Evolutionary conservation across 2,888 invertebrate species (phyloP), one percentile per base, ranked within the genome.

Genomic region (Chaitophorus viminalis): DNA sequence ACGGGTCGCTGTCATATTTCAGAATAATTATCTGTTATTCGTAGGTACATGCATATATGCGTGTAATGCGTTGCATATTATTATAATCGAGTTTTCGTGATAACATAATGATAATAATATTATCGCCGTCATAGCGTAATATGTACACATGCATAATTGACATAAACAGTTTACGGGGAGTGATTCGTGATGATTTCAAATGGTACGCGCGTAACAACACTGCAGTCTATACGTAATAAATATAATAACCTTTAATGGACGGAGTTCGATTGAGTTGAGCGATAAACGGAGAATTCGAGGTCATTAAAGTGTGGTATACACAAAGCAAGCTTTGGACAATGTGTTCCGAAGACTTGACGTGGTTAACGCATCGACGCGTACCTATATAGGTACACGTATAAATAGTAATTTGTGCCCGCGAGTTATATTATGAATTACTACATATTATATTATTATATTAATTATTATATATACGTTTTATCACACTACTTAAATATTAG

Each of bases 281-380:
- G 79, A 79, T 79, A 79, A 79, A 39, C 79, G n/a, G n/a, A 79
- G 79, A 68, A 79, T 79, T 79, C 79, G 65, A 79, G 65, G 79
- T 65, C 79, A 29, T 60, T 31, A 29, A 31, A n/a, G 31, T 29
- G 29, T 4, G 11, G 29, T 29, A 31, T 25, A 21, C 60, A 70
- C 70, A 31, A 70, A 70, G 31, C n/a, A n/a, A 70, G 29, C 70
- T 70, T 70, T 70, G n/a, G 70, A 29, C 70, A 3, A 17, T 70
- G 17, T 29, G n/a, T 31, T 17, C 70, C n/a, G 29, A 70, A 29
- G 70, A 31, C 31, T 70, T 14, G n/a, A 29, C 29, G 17, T 3
- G 46, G 46, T 46, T 46, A 46, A 46, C 14, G 46, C 14, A 0
- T 46, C 17, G 14, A 70, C 31, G 70, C 29, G 11, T 31, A n/a